Evolutionary conservation across 1,140 invertebrate genomes (phyloP), one percentile per base, ranked within the genome.

Genomic region (Maniola jurtina): DNA sequence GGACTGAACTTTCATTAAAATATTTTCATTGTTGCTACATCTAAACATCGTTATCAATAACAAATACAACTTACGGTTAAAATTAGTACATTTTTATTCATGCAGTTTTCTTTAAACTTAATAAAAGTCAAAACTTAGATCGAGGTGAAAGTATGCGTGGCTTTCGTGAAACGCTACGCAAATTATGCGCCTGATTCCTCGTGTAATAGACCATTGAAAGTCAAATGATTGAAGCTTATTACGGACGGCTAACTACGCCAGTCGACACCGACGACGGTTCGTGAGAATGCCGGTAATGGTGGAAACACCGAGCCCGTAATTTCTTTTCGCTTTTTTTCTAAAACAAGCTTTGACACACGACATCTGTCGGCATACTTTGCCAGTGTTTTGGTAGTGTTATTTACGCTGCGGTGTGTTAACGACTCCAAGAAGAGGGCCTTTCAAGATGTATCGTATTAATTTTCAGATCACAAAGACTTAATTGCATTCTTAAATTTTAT

Each of bases 401-500:
- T 78, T 76, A 72, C 66, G 71, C 72, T 85, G 81, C 72, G 85
- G 83, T 81, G 73, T 73, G 67, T 83, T 82, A 80, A 84, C 71
- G 77, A 69, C 75, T 77, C 70, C 75, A 47, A 73, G 66, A 76
- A 81, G 67, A 71, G 75, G 67, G 71, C 72, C 72, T 63, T 68
- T 71, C 72, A 70, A 78, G 72, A 73, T 71, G 72, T 71, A 75
- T 72, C 77, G 73, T 81, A 88, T 89, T 86, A 81, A 84, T 84
- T 85, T 87, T 77, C 76, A 80, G 76, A 83, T 79, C 73, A 86
- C 83, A 84, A 86, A 82, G 77, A 80, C 77, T 83, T 88, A 81
- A 86, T 82, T 82, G 76, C 77, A 67, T 83, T 80, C 80, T 88
- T 86, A 84, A 86, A 84, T 86, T 86, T 85, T 83, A 83, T 86